These are phyloP conservation scores for Benitochromis conjunctus DNA, from an alignment of 2,113 vertebrate genomes.

Conservation along the genomic window DNA sequence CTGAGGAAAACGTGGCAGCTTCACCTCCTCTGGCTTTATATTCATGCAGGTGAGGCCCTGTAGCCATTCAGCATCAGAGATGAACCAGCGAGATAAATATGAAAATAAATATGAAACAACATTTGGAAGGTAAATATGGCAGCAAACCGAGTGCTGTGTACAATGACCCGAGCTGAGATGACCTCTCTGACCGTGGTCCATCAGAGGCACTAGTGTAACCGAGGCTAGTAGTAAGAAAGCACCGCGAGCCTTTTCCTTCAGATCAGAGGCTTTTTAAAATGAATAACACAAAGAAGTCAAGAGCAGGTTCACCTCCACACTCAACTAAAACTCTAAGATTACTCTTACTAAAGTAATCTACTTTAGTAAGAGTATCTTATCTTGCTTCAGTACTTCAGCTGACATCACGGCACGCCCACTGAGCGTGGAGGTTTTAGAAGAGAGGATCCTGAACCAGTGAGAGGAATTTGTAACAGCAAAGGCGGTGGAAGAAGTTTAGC, in stretches of 20 bases:
- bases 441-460: background rate
- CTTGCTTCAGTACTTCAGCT: background rate
- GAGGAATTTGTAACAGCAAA: background rate
- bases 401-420: background rate
- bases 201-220: background rate
- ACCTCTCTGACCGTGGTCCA: background rate
- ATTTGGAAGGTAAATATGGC: background rate
- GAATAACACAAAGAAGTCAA: accelerated
- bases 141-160: background rate
- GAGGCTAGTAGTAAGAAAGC: background rate
- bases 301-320: background rate
- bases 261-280: background rate
- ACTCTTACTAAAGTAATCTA: background rate
- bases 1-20: too few species aligned
- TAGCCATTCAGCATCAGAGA: too few species aligned
- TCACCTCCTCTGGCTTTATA: too few species aligned
- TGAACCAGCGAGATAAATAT: background rate
- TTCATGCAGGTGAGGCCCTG: too few species aligned
- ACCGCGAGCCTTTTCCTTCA: background rate
- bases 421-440: background rate
- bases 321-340: background rate
- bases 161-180: background rate
- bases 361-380: background rate
- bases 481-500: background rate
- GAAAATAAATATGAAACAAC: background rate